These are phyloP conservation scores for Polyommatus iphigenia DNA, from an alignment of 2,888 invertebrate genomes.

Conservation along the genomic window DNA sequence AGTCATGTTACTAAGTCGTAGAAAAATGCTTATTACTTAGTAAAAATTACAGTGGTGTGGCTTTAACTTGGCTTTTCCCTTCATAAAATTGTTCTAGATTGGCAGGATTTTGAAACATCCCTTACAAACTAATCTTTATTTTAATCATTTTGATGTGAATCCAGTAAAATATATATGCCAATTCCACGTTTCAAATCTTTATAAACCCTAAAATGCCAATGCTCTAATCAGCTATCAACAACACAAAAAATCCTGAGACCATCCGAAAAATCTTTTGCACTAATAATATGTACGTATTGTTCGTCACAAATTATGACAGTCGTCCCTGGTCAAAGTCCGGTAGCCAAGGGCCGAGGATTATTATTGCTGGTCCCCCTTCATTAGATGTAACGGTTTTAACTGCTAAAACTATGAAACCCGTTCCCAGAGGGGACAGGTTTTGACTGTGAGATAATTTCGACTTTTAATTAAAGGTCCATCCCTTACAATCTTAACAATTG, in stretches of 20 bases:
- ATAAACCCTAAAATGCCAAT: neutral
- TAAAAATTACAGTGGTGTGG: neutral
- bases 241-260: neutral
- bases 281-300: neutral
- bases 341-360: constrained; percentile 51
- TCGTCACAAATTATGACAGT: neutral
- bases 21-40: neutral
- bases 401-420: constrained; percentile 79
- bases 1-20: neutral
- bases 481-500: constrained; percentile 21
- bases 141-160: too few species aligned
- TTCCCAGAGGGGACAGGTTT: constrained; percentile 73
- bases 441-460: constrained; percentile 70
- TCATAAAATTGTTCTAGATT: neutral
- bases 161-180: neutral
- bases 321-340: constrained; percentile 71
- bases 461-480: constrained; percentile 60
- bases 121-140: too few species aligned
- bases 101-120: neutral
- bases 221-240: neutral
- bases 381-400: constrained; percentile 79
- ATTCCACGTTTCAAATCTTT: neutral
- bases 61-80: neutral
- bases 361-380: constrained; percentile 78
- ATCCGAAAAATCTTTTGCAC: neutral